Base-by-base conservation (phyloP, 1,140 invertebrate genomes). In the Pseudomyrmex flavicornis region DNA sequence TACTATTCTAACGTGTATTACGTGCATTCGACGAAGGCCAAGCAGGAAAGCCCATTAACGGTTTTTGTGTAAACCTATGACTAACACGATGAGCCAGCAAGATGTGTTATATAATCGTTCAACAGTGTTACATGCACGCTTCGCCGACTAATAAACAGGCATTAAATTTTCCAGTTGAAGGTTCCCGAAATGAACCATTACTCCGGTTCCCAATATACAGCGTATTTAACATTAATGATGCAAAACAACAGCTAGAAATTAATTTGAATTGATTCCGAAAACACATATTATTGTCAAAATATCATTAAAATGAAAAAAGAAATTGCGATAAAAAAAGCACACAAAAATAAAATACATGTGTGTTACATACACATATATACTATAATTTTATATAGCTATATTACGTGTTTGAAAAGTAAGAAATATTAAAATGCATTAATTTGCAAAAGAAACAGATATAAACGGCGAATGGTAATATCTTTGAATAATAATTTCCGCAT, bases 81-180 rank as follows among this genome's bases (percentile, higher is more conserved):
- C 65, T 79, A 70, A 79, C 75, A 58, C 52, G 76, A 79, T 70
- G 76, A 79, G 75, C 75, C 75, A 58, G 76, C 76, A 50, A 77
- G 63, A 77, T 46, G 26, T 35, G 63, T 77, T 77, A 77, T 44
- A 69, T 77, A 77, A 77, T 56, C 75, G 52, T 56, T 46, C 50
- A 46, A 77, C 17, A 15, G 22, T 59, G 52, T 69, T 22, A 22
- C 75, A 26, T 17, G 50, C 13, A 13, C 48, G 17, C 15, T 54
- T 26, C 44, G 76, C 17, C 75, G 15, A 12, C 48, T 58, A 70
- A 79, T 79, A 70, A 70, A 76, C 46, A 65, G 70, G 52, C 44
- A 52, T 70, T 76, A 76, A 70, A 70, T 70, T 79, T 79, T 79
- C 26, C 76, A 52, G 59, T n/a, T 50, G 4, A 63, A 76, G 2